Conservation (phyloP, 2,797 vertebrate genomes). For the Pseudochirops corinnae region DNA sequence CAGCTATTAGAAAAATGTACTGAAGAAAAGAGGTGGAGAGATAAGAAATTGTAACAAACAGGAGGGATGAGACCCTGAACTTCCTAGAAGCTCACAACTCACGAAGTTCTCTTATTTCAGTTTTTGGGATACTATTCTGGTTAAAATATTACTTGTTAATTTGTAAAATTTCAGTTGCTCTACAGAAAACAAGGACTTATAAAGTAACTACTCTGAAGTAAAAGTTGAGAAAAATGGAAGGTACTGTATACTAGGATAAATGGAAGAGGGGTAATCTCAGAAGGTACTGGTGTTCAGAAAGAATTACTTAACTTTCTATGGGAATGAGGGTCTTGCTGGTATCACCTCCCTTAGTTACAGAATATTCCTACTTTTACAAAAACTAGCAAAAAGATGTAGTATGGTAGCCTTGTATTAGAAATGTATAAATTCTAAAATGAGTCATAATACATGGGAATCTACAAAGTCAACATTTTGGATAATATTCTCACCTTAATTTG, state of each 20-base stretch:
- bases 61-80: not conserved
- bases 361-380: not conserved
- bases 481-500: not conserved
- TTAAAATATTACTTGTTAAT: not conserved
- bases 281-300: not conserved
- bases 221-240: conserved; percentile 28
- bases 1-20: not conserved
- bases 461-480: not conserved
- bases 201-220: conserved; percentile 39
- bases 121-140: conserved; percentile 1
- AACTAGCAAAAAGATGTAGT: not conserved
- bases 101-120: not conserved
- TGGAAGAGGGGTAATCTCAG: not conserved
- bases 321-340: not conserved
- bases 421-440: not conserved
- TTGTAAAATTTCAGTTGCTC: conserved; percentile 26
- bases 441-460: not conserved
- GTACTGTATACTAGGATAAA: not conserved
- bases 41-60: not conserved
- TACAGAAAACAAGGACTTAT: conserved; percentile 34
- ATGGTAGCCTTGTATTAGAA: not conserved
- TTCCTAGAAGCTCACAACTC: not conserved
- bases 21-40: not conserved
- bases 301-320: not conserved
- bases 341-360: not conserved